These are phyloP conservation scores for Mylabris phalerata DNA, from an alignment of 1,140 invertebrate species.

Conservation along the genomic window DNA sequence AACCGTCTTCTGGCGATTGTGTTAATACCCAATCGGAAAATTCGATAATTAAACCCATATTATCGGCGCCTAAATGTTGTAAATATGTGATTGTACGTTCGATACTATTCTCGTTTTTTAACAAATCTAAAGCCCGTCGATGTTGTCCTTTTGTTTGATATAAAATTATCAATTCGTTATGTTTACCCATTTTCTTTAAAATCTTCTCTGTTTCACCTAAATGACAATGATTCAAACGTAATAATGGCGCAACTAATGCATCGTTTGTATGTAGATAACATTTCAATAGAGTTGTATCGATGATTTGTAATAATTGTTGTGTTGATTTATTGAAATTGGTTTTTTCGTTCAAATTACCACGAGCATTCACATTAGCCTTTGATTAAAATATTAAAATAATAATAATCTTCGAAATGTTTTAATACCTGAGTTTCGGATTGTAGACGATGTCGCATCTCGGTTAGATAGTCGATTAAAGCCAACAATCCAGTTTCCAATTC, in stretches of 20 bases:
- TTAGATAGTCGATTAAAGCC: constrained; percentile 85
- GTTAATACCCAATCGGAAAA: constrained; percentile 91
- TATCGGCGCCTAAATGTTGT: constrained; percentile 76
- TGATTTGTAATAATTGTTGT: constrained; percentile 77
- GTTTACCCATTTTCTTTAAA: constrained; percentile 79
- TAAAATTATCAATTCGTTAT: constrained; percentile 89
- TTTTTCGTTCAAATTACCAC: constrained; percentile 39
- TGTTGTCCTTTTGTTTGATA: constrained; percentile 93
- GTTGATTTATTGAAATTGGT: constrained; percentile 32
- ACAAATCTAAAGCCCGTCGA: constrained; percentile 81
- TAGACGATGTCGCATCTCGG: constrained; percentile 53
- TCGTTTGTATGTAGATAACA: constrained; percentile 97
- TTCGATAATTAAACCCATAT: constrained; percentile 88
- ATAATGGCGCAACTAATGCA: constrained; percentile 80
- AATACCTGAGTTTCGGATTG: constrained; percentile 26
- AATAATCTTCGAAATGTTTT: too few relatives aligned
- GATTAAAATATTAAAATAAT: background rate
- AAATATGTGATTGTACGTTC: constrained; percentile 86
- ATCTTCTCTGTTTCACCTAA: constrained; percentile 89
- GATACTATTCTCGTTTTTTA: constrained; percentile 72
- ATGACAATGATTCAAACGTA: constrained; percentile 93
- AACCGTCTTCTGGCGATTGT: constrained; percentile 79
- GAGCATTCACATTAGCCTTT: constrained; percentile 30
- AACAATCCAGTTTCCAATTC: constrained; percentile 84
- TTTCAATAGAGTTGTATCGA: constrained; percentile 93